Evolutionary conservation across 2,888 invertebrate genomes (phyloP).

Genomic region (Caenorhabditis sp.): DNA sequence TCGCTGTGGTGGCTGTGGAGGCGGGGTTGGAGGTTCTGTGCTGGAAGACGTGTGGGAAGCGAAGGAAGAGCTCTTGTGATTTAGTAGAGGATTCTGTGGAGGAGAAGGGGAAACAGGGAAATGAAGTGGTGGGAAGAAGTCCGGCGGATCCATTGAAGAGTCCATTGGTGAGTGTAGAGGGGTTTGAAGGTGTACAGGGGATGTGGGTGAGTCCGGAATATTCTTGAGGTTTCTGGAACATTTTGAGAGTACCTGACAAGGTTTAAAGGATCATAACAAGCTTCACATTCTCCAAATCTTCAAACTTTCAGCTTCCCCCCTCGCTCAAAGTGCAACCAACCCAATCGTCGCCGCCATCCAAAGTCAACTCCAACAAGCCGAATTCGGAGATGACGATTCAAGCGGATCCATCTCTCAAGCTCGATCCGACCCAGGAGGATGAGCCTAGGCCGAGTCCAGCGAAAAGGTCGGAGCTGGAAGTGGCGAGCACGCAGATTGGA

Average conservation of each 20-base stretch:
- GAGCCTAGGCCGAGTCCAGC: not conserved
- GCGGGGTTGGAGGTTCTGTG: slow-evolving; percentile 17
- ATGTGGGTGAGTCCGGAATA: too few relatives aligned
- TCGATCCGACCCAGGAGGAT: slow-evolving; percentile 42
- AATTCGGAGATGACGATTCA: slow-evolving; percentile 22
- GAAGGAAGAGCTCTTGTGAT: slow-evolving; percentile 6
- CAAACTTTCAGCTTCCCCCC: slow-evolving; percentile 1
- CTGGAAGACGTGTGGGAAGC: not conserved
- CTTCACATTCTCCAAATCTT: not conserved
- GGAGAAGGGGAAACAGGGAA: not conserved
- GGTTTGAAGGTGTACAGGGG: too few relatives aligned
- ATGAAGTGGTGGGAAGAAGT: not conserved
- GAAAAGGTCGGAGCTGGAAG: slow-evolving; percentile 20
- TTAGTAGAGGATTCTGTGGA: not conserved
- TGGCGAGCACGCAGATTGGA: slow-evolving; percentile 26
- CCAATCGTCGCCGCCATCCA: not conserved
- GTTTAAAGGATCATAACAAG: too few relatives aligned
- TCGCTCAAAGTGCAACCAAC: slow-evolving; percentile 35
- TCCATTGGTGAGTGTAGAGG: slow-evolving; percentile 18
- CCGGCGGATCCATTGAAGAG: slow-evolving; percentile 22
- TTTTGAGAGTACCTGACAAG: too few relatives aligned
- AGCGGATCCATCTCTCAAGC: not conserved
- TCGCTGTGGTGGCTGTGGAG: not conserved
- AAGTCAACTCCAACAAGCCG: not conserved
- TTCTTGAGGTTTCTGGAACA: too few relatives aligned